Conservation (phyloP, 2,797 vertebrate genomes). For the Xiphorhynchus erythropygius region DNA sequence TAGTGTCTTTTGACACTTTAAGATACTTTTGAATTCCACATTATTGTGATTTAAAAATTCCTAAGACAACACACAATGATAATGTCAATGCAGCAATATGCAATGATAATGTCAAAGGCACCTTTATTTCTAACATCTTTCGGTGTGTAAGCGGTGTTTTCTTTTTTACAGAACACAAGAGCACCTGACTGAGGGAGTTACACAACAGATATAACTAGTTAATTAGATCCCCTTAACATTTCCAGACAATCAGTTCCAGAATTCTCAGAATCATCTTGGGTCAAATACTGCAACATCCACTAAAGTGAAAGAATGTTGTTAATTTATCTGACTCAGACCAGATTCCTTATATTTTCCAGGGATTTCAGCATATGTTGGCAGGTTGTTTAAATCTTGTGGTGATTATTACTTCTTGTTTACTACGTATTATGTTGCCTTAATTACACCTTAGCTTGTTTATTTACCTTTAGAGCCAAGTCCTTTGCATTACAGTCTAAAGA, state of each 20-base stretch:
- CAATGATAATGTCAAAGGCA: not conserved
- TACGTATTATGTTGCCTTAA: not conserved
- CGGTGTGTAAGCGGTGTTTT: not conserved
- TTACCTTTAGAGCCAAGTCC: not conserved
- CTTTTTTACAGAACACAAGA: not conserved
- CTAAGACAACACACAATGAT: not conserved
- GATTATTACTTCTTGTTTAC: not conserved
- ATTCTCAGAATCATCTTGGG: not conserved
- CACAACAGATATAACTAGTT: not conserved
- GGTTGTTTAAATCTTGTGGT: not conserved
- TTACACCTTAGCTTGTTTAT: not conserved
- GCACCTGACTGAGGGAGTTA: not conserved
- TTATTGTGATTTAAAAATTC: not conserved
- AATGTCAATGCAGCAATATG: not conserved
- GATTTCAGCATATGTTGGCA: not conserved
- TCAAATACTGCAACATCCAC: not conserved
- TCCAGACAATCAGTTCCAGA: not conserved
- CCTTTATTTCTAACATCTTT: not conserved
- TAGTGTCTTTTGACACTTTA: accelerated
- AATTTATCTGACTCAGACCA: not conserved
- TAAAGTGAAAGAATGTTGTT: not conserved
- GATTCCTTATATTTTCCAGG: not conserved
- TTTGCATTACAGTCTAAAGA: not conserved
- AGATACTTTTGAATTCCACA: not conserved
- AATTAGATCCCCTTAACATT: not conserved